Evolutionary conservation across 1,140 invertebrate genomes (phyloP).

Genomic region (Planococcus citri): DNA sequence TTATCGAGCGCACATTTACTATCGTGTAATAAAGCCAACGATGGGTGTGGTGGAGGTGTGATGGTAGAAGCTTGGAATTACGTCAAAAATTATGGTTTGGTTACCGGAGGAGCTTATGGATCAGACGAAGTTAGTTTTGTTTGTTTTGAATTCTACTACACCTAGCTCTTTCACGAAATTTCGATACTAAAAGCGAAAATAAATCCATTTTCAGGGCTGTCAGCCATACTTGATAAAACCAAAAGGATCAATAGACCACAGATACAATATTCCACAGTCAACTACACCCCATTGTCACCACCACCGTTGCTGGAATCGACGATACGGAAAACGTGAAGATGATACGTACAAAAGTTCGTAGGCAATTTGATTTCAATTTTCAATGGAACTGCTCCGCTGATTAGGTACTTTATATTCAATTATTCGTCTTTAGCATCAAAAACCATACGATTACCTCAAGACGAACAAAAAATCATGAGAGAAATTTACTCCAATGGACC

Average conservation of each 20-base stretch:
- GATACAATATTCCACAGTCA: neutral
- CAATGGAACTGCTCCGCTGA: no score
- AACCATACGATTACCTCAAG: neutral
- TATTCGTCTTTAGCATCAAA: neutral
- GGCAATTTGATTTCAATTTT: neutral
- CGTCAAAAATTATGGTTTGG: conserved; percentile 15
- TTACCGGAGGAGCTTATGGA: conserved; percentile 23
- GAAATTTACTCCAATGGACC: conserved; percentile 36
- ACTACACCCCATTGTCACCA: neutral
- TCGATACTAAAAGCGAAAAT: neutral
- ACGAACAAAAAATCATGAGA: conserved; percentile 48
- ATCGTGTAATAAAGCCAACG: conserved; percentile 33
- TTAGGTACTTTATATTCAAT: no score
- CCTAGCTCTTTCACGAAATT: neutral
- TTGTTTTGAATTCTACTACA: neutral
- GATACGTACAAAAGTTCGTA: neutral
- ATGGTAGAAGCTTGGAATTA: conserved; percentile 20
- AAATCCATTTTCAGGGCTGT: conserved; percentile 47
- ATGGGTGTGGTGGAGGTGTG: conserved; percentile 22
- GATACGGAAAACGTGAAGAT: neutral
- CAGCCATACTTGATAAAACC: conserved; percentile 66
- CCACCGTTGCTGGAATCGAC: neutral
- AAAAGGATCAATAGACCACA: conserved; percentile 32
- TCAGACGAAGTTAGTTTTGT: conserved; percentile 11
- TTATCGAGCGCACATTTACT: conserved; percentile 32